Conservation (phyloP, 2,888 invertebrate species). For the Megaustenia siamemsis region DNA sequence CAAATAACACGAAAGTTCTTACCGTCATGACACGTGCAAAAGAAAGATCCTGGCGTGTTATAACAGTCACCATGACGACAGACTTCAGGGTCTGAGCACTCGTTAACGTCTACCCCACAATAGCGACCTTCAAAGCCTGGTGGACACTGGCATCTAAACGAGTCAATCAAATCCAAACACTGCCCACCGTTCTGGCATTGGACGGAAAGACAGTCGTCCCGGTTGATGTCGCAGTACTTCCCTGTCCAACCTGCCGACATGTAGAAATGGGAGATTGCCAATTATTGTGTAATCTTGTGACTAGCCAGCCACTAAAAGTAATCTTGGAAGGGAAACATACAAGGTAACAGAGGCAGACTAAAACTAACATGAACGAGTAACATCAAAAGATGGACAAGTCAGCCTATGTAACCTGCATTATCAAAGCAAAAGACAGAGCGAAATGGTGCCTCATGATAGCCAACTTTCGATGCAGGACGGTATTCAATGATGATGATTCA, state of each 20-base stretch:
- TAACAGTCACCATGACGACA: slow-evolving; percentile 34
- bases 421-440: no score
- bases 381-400: no score
- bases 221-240: neutral
- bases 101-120: slow-evolving; percentile 34
- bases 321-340: no score
- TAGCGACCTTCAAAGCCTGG: slow-evolving; percentile 3
- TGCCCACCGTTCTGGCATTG: slow-evolving; percentile 27
- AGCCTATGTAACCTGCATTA: no score
- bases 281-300: neutral
- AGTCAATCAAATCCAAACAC: neutral
- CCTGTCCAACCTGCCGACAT: slow-evolving; percentile 31
- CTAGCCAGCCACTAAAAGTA: neutral
- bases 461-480: no score
- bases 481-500: no score
- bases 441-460: no score
- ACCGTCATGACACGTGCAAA: slow-evolving; percentile 18
- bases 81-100: neutral
- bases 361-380: no score
- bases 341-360: no score
- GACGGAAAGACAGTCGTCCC: slow-evolving; percentile 2
- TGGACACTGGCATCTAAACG: slow-evolving; percentile 18
- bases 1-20: neutral
- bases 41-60: slow-evolving; percentile 22
- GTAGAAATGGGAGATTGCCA: neutral